Evolutionary conservation across 1,140 invertebrate genomes (phyloP), one percentile per base, ranked within the genome.

Genomic region (Leptinotarsa undecemlineata): DNA sequence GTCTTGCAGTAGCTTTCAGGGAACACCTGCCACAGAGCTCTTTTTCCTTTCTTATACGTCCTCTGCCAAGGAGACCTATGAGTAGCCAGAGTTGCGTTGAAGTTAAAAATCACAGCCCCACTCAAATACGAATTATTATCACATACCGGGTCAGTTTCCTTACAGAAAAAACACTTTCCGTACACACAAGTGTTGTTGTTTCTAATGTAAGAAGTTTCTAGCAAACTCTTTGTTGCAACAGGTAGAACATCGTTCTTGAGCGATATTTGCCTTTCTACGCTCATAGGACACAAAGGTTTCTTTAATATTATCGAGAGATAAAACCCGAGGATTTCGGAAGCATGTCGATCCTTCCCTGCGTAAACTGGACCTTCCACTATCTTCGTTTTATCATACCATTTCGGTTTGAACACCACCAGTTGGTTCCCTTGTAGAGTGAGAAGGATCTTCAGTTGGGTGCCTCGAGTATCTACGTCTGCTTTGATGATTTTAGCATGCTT

Each of bases 321-420:
- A 86, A 97, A 98, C n/a, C 93, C 93, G 79, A 94, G 92, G n/a
- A 98, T 92, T 89, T 98, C 96, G n/a, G 94, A 95, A 85, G 94
- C 94, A 82, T 97, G 95, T 14, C 96, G 87, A 85, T 98, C 96
- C 85, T 93, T 94, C 19, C 96, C 96, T 64, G 90, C 90, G 87
- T 96, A 97, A 13, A 96, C 93, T 51, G 89, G 87, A 3, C 94
- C 96, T 77, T 90, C 87, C 66, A 98, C 90, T 6, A 96, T 84
- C 81, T 92, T 87, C 74, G 91, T 89, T 81, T 92, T 87, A 8
- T 88, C 83, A 85, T 96, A 98, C 91, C 96, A 95, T 84, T 93
- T 93, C 26, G 96, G 96, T 86, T 98, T 98, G 81, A 98, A 98
- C 61, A 95, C 88, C 20, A 92, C 91, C 85, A 91, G 92, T 80